Percentiles rank a stretch among this genome's conserved stretches.
These are phyloP conservation scores for Epicauta chinensis DNA, from an alignment of 1,140 invertebrate genomes.

Conservation along the genomic window DNA sequence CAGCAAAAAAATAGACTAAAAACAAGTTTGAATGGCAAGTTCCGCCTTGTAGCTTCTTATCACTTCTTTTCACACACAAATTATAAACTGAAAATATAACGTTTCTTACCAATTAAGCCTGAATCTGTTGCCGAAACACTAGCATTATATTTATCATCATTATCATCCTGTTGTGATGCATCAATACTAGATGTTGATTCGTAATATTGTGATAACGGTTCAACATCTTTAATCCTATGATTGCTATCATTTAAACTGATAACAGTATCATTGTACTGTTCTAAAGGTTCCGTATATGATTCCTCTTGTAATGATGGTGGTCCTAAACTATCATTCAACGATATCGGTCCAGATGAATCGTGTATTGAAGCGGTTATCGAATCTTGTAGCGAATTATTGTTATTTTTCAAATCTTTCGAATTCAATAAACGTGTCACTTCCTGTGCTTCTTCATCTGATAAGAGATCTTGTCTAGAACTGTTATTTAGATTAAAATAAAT, in stretches of 20 bases:
- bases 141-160: constrained; percentile 34
- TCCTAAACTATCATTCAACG: constrained; percentile 37
- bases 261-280: constrained; percentile 4
- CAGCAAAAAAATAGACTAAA: too few species aligned
- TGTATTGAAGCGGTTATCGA: constrained; percentile 32
- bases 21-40: too few species aligned
- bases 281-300: constrained; percentile 28
- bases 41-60: too few species aligned
- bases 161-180: constrained; percentile 35
- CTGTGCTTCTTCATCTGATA: constrained; percentile 80
- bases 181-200: constrained; percentile 39
- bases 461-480: constrained; percentile 56
- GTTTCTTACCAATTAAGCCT: constrained; percentile 34
- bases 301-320: constrained; percentile 38
- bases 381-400: constrained; percentile 46
- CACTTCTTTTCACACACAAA: not conserved
- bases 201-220: constrained; percentile 30
- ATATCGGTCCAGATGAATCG: constrained; percentile 37
- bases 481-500: not conserved
- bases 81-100: too few species aligned
- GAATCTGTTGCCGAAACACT: constrained; percentile 39
- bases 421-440: constrained; percentile 73
- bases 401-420: constrained; percentile 45
- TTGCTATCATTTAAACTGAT: constrained; percentile 16
- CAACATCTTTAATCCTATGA: constrained; percentile 16